Evolutionary conservation across 2,797 vertebrate genomes (phyloP).

Genomic region (Garrulus glandarius): DNA sequence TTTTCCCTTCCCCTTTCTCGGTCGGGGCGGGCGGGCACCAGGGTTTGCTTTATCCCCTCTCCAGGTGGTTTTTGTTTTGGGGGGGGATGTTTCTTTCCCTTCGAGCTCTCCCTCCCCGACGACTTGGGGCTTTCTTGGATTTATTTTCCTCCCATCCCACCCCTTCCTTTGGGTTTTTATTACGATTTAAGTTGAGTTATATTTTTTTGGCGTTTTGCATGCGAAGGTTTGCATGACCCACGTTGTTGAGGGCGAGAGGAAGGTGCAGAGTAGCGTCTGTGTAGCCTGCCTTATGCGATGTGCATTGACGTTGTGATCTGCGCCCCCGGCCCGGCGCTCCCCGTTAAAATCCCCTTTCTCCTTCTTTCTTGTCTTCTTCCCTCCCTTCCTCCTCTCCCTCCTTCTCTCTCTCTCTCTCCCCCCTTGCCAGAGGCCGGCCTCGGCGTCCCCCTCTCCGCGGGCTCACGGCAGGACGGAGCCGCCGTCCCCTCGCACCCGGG

Average conservation of each 20-base stretch:
- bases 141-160: constrained; percentile 16
- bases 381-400: neutral
- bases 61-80: neutral
- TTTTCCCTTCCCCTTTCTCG: constrained; percentile 55
- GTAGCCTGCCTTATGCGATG: constrained; percentile 76
- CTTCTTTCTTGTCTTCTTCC: constrained; percentile 69
- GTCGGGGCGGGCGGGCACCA: neutral
- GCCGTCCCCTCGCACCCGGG: constrained; percentile 73
- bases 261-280: constrained; percentile 72
- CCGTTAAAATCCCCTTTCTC: constrained; percentile 74
- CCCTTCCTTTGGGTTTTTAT: constrained; percentile 20
- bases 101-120: neutral
- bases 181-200: constrained; percentile 31
- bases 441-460: constrained; percentile 78
- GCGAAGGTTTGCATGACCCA: constrained; percentile 98
- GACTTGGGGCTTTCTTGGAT: constrained; percentile 5
- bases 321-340: constrained; percentile 69
- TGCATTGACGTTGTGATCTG: constrained; percentile 66
- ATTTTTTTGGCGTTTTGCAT: constrained; percentile 91
- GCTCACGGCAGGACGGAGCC: constrained; percentile 72
- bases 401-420: constrained; percentile 5
- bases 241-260: constrained; percentile 92
- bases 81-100: neutral
- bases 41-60: constrained; percentile 42
- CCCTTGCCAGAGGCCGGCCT: constrained; percentile 82